Percentiles rank a stretch among this genome's conserved stretches.
Evolutionary conservation across 2,888 invertebrate genomes (phyloP).

Genomic region (Pherbina coryleti): DNA sequence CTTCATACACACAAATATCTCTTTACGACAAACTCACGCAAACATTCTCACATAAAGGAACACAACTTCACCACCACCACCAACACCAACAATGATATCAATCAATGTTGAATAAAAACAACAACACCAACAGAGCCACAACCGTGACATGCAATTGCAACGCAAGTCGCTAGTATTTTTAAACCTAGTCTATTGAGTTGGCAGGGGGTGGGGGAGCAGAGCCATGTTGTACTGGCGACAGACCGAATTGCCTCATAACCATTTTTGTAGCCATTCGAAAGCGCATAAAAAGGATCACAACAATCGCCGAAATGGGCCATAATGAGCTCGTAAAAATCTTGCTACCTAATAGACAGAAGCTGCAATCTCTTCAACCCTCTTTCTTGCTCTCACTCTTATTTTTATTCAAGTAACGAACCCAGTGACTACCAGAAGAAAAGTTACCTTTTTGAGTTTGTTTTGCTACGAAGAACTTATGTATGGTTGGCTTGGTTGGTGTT

Average conservation of each 20-base stretch:
- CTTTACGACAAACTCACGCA: conserved; percentile 36
- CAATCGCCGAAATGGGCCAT: conserved; percentile 71
- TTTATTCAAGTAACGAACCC: no score
- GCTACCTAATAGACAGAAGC: conserved; percentile 69
- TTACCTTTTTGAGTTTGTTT: conserved; percentile 8
- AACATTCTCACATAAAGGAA: conserved; percentile 47
- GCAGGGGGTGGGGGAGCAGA: background rate
- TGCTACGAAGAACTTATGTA: background rate
- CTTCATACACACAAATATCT: background rate
- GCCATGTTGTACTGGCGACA: conserved; percentile 49
- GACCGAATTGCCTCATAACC: conserved; percentile 67
- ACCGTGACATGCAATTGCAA: background rate
- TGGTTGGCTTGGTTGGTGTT: background rate
- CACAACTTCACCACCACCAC: conserved; percentile 6
- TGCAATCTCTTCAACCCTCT: conserved; percentile 51
- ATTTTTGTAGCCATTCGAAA: conserved; percentile 68
- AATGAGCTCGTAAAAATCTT: conserved; percentile 71
- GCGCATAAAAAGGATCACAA: conserved; percentile 71
- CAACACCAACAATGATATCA: background rate
- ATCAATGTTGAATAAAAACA: conserved; percentile 29
- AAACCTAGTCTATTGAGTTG: background rate
- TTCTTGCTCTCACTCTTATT: background rate
- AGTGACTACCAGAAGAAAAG: background rate
- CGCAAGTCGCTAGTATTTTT: background rate
- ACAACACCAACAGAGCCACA: background rate